Conservation (phyloP, 1,140 invertebrate species). For the Zophobas morio region DNA sequence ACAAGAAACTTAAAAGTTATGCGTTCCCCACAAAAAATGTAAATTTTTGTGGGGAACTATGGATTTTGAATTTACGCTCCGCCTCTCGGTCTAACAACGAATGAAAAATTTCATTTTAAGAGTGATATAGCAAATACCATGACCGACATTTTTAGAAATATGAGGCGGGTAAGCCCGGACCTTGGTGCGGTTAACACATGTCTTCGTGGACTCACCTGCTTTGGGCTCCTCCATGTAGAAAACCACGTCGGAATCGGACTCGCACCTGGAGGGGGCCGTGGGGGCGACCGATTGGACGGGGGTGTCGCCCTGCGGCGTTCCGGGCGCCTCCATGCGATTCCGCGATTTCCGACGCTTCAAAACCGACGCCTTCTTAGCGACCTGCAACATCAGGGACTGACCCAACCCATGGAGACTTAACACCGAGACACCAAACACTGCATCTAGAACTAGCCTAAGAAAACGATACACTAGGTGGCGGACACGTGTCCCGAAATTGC, state of each 20-base stretch:
- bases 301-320: constrained; percentile 61
- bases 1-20: too few species aligned
- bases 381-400: constrained; percentile 80
- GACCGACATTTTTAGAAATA: too few species aligned
- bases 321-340: constrained; percentile 76
- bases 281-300: constrained; percentile 58
- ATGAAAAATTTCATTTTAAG: too few species aligned
- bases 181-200: too few species aligned
- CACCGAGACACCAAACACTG: constrained; percentile 68
- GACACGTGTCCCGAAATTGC: not conserved
- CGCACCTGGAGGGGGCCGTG: constrained; percentile 63
- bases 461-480: constrained; percentile 8
- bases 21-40: too few species aligned
- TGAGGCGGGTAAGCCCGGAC: too few species aligned
- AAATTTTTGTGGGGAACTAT: too few species aligned
- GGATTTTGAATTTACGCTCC: too few species aligned
- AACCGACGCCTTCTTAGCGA: constrained; percentile 81
- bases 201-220: constrained; percentile 67
- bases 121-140: too few species aligned
- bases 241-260: constrained; percentile 79
- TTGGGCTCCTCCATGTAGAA: constrained; percentile 81
- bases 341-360: constrained; percentile 80
- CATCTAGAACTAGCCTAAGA: constrained; percentile 62
- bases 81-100: too few species aligned
- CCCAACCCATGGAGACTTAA: constrained; percentile 69